Conservation (phyloP, 2,888 invertebrate genomes). For the Andricus curvator region DNA sequence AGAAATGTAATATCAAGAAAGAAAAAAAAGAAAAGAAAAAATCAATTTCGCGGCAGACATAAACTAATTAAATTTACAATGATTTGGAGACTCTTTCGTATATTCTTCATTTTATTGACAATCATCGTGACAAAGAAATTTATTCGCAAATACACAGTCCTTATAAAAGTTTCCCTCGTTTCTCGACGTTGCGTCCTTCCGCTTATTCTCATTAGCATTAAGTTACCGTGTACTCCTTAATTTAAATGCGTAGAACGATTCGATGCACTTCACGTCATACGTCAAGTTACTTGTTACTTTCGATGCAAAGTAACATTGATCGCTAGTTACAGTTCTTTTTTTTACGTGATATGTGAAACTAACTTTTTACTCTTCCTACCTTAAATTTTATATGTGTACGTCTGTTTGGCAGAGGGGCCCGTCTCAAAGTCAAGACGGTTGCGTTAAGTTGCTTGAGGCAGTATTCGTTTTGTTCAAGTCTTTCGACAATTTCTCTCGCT, state of each 20-base stretch:
- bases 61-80: background rate
- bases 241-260: constrained; percentile 40
- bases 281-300: constrained; percentile 35
- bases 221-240: constrained; percentile 40
- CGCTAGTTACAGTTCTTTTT: constrained; percentile 56
- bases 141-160: constrained; percentile 43
- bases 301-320: constrained; percentile 56
- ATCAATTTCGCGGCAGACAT: background rate
- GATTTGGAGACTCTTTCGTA: constrained; percentile 14
- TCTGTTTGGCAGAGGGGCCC: constrained; percentile 67
- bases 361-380: constrained; percentile 67
- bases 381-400: constrained; percentile 66
- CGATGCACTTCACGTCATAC: constrained; percentile 34
- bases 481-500: constrained; percentile 36
- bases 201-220: constrained; percentile 38
- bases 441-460: constrained; percentile 65
- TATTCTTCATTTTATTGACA: constrained; percentile 70
- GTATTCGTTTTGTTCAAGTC: constrained; percentile 61
- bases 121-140: constrained; percentile 73
- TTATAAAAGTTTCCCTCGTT: constrained; percentile 42
- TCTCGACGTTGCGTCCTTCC: constrained; percentile 53
- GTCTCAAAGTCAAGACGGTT: constrained; percentile 47
- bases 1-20: background rate
- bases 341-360: constrained; percentile 72
- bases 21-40: background rate